Evolutionary conservation across 2,113 vertebrate species (phyloP).

Genomic region (Spea multiplicata): DNA sequence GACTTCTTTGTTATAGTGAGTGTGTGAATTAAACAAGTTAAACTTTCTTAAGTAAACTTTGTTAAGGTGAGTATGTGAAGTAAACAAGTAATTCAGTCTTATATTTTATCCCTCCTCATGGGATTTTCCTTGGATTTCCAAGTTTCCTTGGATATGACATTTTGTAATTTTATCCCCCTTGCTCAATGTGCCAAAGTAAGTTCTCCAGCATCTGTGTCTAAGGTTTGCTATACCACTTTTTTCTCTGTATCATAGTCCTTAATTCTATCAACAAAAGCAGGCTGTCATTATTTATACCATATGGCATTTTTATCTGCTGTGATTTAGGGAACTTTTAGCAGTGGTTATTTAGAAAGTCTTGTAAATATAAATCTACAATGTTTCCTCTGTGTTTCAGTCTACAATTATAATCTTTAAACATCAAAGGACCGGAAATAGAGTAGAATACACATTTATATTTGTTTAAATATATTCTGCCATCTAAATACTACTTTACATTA

Average conservation of each 20-base stretch:
- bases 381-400: background rate
- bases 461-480: background rate
- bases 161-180: background rate
- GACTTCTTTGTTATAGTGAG: too few relatives aligned
- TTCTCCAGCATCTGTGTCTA: background rate
- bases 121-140: too few relatives aligned
- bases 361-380: constrained; percentile 12
- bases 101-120: too few relatives aligned
- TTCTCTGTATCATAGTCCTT: constrained; percentile 12
- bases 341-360: constrained; percentile 14
- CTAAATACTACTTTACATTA: background rate
- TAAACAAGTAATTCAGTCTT: too few relatives aligned
- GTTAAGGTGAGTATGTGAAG: too few relatives aligned
- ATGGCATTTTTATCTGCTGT: constrained; percentile 28
- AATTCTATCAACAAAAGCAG: constrained; percentile 5
- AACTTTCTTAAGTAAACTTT: too few relatives aligned
- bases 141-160: too few relatives aligned
- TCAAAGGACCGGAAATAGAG: background rate
- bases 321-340: constrained; percentile 25
- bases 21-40: too few relatives aligned
- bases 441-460: background rate
- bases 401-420: background rate
- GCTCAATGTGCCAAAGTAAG: background rate
- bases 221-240: background rate
- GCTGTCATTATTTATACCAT: constrained; percentile 31